A percentile compares a stretch with the other conserved stretches of the same genome.
These are phyloP conservation scores for Nipponia nippon DNA, from an alignment of 2,113 vertebrate genomes.

Conservation along the genomic window DNA sequence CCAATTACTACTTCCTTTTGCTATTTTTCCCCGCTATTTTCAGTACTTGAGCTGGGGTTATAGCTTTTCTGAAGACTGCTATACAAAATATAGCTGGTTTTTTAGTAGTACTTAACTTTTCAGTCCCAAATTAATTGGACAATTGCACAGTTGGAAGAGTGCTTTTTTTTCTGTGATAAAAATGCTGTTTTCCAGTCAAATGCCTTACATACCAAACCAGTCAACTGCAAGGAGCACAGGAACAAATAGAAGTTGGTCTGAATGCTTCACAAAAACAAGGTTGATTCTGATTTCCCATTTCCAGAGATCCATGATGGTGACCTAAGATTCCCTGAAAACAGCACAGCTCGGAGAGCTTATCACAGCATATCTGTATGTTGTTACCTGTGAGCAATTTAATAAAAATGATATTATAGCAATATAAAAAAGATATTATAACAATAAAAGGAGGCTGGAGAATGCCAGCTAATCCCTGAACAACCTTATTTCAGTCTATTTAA, in stretches of 20 bases:
- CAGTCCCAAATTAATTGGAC: constrained; percentile 8
- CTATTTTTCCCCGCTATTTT: not conserved
- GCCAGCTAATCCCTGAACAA: constrained; percentile 18
- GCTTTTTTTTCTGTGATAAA: not conserved
- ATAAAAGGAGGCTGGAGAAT: constrained; percentile 9
- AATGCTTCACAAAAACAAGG: not conserved
- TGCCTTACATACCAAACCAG: not conserved
- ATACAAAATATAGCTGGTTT: not conserved
- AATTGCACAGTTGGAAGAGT: not conserved
- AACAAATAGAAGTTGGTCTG: not conserved
- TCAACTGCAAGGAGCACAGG: not conserved
- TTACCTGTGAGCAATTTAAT: constrained; percentile 53
- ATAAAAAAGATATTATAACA: constrained; percentile 39
- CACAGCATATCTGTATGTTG: not conserved
- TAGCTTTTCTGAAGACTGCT: not conserved
- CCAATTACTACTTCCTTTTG: not conserved
- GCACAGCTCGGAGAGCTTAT: not conserved
- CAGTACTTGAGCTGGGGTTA: not conserved
- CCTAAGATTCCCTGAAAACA: not conserved
- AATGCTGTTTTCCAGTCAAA: constrained; percentile 16
- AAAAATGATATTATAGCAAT: constrained; percentile 18
- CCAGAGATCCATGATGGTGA: not conserved
- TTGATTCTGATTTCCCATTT: not conserved
- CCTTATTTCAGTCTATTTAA: constrained; percentile 55
- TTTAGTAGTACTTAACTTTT: not conserved